These are phyloP conservation scores for Dicerorhinus sumatrensis DNA, from an alignment of 2,113 vertebrate genomes.

Conservation along the genomic window DNA sequence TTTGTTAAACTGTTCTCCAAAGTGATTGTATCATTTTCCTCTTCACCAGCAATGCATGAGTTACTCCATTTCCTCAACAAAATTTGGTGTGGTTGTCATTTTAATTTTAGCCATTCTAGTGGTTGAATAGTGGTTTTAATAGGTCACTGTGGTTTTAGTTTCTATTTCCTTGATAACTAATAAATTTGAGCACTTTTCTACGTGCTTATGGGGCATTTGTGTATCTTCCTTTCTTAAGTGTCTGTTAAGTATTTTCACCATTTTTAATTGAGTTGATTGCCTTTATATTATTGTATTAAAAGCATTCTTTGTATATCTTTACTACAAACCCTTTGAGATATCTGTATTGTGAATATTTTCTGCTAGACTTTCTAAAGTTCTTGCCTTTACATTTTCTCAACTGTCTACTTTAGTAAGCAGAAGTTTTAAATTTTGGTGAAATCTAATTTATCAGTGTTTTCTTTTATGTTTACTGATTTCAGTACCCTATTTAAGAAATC, in stretches of 20 bases:
- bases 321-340: not conserved
- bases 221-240: not conserved
- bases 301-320: not conserved
- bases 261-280: not conserved
- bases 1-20: not conserved
- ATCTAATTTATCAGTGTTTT: not conserved
- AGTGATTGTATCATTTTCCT: slow-evolving; percentile 23
- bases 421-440: slow-evolving; percentile 26
- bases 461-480: slow-evolving; percentile 32
- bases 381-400: slow-evolving; percentile 43
- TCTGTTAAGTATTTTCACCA: not conserved
- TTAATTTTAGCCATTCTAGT: not conserved
- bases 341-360: not conserved
- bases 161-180: not conserved
- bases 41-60: not conserved
- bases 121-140: not conserved
- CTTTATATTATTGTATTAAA: slow-evolving; percentile 14
- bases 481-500: not conserved
- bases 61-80: not conserved
- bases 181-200: slow-evolving; percentile 3
- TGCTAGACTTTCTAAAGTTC: not conserved
- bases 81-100: not conserved
- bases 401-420: not conserved
- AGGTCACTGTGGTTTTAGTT: slow-evolving; percentile 6
- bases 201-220: not conserved